These are phyloP conservation scores for Lacerta viridis DNA, from an alignment of 2,797 vertebrate species.

Conservation along the genomic window DNA sequence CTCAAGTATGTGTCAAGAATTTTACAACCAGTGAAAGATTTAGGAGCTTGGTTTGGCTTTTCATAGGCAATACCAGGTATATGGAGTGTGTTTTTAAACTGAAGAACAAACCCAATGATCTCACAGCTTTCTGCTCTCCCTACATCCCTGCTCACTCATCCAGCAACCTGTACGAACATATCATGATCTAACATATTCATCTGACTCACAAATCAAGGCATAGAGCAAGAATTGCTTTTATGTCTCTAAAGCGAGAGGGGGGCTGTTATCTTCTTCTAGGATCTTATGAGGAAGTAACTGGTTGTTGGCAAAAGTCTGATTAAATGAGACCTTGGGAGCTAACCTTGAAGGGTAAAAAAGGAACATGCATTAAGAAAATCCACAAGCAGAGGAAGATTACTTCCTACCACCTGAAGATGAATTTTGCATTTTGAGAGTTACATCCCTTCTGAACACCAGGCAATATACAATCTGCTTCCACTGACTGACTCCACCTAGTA, in stretches of 20 bases:
- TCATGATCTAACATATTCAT: conserved; percentile 46
- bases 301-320: conserved; percentile 55
- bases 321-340: conserved; percentile 41
- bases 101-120: conserved; percentile 47
- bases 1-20: conserved; percentile 63
- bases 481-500: too few species aligned
- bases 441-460: too few species aligned
- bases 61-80: conserved; percentile 32
- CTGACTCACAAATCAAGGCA: conserved; percentile 15
- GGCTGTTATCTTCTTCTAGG: conserved; percentile 58
- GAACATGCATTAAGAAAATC: background rate
- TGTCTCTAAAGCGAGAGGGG: background rate
- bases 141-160: background rate
- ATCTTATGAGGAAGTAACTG: conserved; percentile 49
- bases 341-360: conserved; percentile 55
- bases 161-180: conserved; percentile 55
- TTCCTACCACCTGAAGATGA: too few species aligned
- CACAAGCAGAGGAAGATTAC: too few species aligned
- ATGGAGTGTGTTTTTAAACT: conserved; percentile 25
- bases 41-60: conserved; percentile 40
- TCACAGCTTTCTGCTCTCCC: conserved; percentile 56
- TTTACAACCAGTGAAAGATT: conserved; percentile 59
- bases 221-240: conserved; percentile 35
- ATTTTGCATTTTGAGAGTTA: too few species aligned
- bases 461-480: too few species aligned